Conservation (phyloP, 2,888 invertebrate species). For the Dolomedes plantarius region DNA sequence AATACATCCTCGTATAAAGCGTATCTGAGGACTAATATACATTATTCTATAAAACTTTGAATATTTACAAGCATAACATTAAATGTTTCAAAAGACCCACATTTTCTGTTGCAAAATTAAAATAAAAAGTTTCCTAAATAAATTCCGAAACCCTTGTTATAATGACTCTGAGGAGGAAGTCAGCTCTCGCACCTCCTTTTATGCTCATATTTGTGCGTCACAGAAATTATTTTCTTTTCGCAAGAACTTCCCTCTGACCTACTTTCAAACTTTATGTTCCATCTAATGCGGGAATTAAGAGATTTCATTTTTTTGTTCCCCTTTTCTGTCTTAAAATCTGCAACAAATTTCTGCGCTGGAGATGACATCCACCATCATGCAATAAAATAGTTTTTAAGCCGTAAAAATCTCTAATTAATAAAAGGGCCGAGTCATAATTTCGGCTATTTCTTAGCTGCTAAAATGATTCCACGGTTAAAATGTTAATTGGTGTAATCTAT, state of each 20-base stretch:
- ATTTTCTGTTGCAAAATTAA: too few species aligned
- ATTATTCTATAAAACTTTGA: too few species aligned
- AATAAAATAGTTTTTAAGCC: neutral
- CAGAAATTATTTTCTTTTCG: neutral
- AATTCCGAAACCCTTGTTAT: too few species aligned
- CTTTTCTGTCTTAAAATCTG: neutral
- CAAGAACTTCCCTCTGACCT: neutral
- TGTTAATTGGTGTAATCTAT: too few species aligned
- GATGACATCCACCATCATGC: neutral
- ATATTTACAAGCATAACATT: too few species aligned
- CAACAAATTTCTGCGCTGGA: neutral
- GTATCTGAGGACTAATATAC: too few species aligned
- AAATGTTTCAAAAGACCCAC: too few species aligned
- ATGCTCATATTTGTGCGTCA: neutral
- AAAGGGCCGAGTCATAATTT: neutral
- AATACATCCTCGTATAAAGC: too few species aligned
- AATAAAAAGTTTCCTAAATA: too few species aligned
- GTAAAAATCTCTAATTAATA: neutral
- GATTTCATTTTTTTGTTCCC: neutral
- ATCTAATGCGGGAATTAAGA: neutral
- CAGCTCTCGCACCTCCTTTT: neutral
- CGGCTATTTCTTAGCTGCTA: neutral
- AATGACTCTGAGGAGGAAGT: too few species aligned
- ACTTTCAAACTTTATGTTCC: constrained; percentile 5
- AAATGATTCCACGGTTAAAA: too few species aligned